phyloP scores from a whole-genome alignment of 2,797 vertebrate genomes.

The Girardinus metallicus region DNA sequence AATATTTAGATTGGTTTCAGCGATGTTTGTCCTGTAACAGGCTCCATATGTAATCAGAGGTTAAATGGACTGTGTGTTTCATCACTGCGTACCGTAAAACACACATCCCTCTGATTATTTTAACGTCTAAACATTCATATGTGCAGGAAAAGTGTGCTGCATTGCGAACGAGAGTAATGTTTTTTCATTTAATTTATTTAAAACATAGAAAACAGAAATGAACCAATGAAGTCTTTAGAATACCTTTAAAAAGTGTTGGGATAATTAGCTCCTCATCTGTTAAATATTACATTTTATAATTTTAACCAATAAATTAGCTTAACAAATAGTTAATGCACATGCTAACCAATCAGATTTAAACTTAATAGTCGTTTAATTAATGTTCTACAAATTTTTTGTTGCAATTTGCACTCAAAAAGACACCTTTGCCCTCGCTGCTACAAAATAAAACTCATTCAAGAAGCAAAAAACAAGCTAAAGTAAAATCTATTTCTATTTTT shows the following conservation, averaged over 20 bases:
- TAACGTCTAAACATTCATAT: not conserved
- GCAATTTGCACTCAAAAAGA: not conserved
- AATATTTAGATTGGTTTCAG: constrained; percentile 23
- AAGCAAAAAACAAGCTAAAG: no score
- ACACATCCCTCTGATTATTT: not conserved
- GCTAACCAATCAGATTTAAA: not conserved
- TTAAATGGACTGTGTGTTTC: not conserved
- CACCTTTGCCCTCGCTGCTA: not conserved
- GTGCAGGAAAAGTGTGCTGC: not conserved
- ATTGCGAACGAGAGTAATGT: not conserved
- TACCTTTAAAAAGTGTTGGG: not conserved
- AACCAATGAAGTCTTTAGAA: not conserved
- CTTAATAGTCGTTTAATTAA: not conserved
- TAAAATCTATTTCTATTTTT: no score
- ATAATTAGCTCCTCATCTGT: not conserved
- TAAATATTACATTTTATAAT: not conserved
- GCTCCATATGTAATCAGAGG: not conserved
- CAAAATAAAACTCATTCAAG: not conserved
- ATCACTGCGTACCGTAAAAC: not conserved
- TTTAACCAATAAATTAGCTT: not conserved
- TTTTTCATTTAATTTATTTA: not conserved
- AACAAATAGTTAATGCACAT: not conserved
- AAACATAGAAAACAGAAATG: not conserved
- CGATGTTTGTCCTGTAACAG: constrained; percentile 10
- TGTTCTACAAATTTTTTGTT: not conserved